phyloP scores from a whole-genome alignment of 2,113 vertebrate genomes.

The Otis tarda region DNA sequence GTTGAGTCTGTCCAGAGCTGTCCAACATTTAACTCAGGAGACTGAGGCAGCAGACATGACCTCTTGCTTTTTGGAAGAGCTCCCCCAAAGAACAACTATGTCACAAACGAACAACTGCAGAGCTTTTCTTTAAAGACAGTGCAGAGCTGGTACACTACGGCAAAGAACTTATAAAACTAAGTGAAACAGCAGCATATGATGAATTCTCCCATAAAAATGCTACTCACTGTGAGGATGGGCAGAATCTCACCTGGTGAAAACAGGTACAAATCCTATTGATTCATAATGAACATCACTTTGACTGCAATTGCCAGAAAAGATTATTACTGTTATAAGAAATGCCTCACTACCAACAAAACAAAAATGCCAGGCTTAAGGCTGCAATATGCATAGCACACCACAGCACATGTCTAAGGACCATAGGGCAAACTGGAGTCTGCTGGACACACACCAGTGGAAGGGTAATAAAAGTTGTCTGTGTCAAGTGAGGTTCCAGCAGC shows the following conservation, averaged over 20 bases:
- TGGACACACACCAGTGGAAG: background rate
- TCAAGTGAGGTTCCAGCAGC: background rate
- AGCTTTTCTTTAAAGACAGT: background rate
- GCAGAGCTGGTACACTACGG: background rate
- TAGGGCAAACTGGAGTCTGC: background rate
- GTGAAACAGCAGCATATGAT: background rate
- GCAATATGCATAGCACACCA: background rate
- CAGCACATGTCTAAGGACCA: background rate
- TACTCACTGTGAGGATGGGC: background rate
- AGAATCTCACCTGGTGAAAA: background rate
- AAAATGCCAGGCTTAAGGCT: background rate
- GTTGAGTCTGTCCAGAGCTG: rapidly evolving
- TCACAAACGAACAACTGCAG: background rate
- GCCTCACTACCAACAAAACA: background rate
- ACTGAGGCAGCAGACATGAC: background rate
- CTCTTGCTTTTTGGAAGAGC: background rate
- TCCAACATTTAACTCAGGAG: background rate
- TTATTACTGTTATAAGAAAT: background rate
- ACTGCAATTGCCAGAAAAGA: background rate
- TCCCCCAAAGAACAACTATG: background rate
- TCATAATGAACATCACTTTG: background rate
- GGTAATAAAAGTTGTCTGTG: background rate
- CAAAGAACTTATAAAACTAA: background rate
- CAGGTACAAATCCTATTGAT: background rate
- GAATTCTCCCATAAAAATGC: background rate